Evolutionary conservation across 1,140 invertebrate species (phyloP), one percentile per base, ranked within the genome.

Genomic region (Globodera rostochiensis): DNA sequence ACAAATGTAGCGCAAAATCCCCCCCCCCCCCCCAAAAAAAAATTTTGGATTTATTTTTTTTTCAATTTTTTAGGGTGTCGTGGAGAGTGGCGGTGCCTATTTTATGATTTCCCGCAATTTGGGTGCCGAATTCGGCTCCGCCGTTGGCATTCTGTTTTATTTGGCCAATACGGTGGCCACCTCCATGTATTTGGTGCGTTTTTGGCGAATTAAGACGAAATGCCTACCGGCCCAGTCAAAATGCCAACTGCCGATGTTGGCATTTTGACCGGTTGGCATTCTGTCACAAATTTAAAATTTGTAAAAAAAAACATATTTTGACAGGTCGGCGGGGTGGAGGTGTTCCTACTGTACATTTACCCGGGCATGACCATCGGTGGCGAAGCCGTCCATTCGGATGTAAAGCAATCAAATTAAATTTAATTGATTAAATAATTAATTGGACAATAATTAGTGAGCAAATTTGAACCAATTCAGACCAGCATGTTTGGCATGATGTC

Each of bases 51-150:
- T 25, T 25, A 25, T 25, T 50, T 74, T 9, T 6, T 25, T 74
- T 13, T 21, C n/a, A 21, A 21, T 74, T 74, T 57, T 70, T n/a
- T 19, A 78, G 77, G 77, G 97, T n/a, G 96, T 98, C 75, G 97
- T 99, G 46, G 88, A 89, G 81, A 80, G 80, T 3, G 97, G 97
- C 70, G 97, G 97, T 19, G 97, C 96, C 70, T 99, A 99, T 91
- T 99, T 99, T 90, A 98, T 99, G 96, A 99, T 99, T 92, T 98
- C 96, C 3, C 92, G 97, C 87, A 95, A 96, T 80, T 92, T 99
- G 77, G 97, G 97, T 9, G 97, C 97, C 0, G 97, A 99, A 91
- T 98, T 98, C 91, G 97, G 97, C 66, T 96, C 96, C 3, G 97
- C 97, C 73, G 97, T 99, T 9, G 97, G 97, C 36, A 95, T 99